A percentile compares a stretch with the other conserved stretches of the same genome.
These are phyloP conservation scores for Laticauda laticaudata DNA, from an alignment of 2,113 vertebrate genomes.

Conservation along the genomic window DNA sequence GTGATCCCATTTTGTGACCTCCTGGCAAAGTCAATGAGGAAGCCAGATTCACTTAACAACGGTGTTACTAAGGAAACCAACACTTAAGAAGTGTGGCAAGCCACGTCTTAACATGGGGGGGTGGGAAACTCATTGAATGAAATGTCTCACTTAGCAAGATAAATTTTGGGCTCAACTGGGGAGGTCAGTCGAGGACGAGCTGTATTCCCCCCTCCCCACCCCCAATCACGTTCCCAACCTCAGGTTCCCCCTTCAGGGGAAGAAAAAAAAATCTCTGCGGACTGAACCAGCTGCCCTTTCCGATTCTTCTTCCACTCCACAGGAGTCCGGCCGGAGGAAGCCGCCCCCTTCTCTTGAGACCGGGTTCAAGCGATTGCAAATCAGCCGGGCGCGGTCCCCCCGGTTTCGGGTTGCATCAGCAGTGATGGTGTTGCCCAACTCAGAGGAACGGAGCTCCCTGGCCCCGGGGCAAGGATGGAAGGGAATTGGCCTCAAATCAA, in stretches of 20 bases:
- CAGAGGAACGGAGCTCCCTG: background rate
- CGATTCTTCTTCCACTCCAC: background rate
- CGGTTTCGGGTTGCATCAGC: background rate
- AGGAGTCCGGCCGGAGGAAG: background rate
- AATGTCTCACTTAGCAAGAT: background rate
- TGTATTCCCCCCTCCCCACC: background rate
- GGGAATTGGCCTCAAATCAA: background rate
- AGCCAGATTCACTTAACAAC: background rate
- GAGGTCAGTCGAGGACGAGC: background rate
- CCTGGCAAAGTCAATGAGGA: background rate
- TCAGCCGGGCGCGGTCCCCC: too few species aligned
- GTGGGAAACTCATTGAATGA: background rate
- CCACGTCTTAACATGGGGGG: background rate
- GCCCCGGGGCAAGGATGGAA: background rate
- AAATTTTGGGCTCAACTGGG: background rate
- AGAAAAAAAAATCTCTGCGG: too few species aligned
- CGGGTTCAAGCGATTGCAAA: background rate
- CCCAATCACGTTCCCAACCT: background rate
- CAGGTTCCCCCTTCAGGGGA: background rate
- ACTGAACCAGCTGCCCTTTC: background rate
- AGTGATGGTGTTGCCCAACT: background rate
- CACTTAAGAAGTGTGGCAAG: background rate
- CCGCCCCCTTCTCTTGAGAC: background rate
- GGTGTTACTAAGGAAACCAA: background rate
- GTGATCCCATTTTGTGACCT: too few species aligned